phyloP scores from a whole-genome alignment of 2,113 vertebrate genomes.

The Pangasianodon gigas region DNA sequence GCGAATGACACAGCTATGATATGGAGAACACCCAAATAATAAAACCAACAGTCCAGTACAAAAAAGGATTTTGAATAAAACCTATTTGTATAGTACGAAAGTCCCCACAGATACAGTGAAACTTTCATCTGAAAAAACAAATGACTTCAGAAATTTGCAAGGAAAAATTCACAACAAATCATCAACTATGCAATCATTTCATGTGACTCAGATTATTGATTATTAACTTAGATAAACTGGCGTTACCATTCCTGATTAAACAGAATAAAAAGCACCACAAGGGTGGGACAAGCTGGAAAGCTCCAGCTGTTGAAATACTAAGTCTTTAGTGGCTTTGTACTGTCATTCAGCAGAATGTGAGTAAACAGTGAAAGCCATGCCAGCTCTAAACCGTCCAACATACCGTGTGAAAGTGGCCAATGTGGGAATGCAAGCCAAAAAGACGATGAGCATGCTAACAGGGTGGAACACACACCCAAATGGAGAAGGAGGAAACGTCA shows the following conservation, averaged over 20 bases:
- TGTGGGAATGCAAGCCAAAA: neutral
- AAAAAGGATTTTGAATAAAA: neutral
- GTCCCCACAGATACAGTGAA: neutral
- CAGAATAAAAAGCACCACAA: neutral
- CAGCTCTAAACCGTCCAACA: conserved; percentile 61
- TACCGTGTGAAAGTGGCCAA: neutral
- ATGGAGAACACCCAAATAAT: neutral
- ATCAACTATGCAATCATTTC: neutral
- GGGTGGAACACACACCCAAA: neutral
- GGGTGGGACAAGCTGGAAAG: conserved; percentile 50
- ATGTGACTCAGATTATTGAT: neutral
- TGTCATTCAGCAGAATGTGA: conserved; percentile 59
- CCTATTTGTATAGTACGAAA: neutral
- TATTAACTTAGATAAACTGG: neutral
- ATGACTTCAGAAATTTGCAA: neutral
- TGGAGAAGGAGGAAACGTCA: too few relatives aligned
- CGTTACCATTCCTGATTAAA: neutral
- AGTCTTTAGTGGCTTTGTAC: conserved; percentile 43
- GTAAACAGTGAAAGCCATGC: conserved; percentile 57
- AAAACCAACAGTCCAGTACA: neutral
- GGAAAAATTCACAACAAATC: neutral
- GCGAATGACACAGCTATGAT: neutral
- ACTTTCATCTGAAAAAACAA: neutral
- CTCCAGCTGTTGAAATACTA: neutral
- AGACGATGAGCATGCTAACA: neutral